Base-by-base conservation (phyloP, 2,888 invertebrate species). In the Rutpela maculata region DNA sequence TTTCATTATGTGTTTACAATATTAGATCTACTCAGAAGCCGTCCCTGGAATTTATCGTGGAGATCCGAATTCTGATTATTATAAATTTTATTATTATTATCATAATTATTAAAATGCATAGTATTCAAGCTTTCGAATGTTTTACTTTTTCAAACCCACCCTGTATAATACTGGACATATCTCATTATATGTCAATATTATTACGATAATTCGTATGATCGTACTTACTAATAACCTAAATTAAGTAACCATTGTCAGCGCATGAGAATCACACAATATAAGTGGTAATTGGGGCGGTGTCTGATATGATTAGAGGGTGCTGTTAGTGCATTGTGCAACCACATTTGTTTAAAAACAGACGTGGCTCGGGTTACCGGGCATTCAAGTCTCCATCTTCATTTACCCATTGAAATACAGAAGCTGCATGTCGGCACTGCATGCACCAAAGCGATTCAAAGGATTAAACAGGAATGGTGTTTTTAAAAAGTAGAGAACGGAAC, bases 331-430 rank as follows among this genome's bases (percentile, higher is more conserved):
- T 83, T 83, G 83, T 82, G 74, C 78, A 55, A 71, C 77, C 74
- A 80, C 83, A 82, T 80, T 82, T 83, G 83, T 83, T 83, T 83
- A 80, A 81, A 82, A 83, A 82, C 82, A 81, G 76, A 78, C 75
- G 75, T 57, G 76, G 71, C 72, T 82, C 82, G 71, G 74, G 80
- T 82, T 82, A 80, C 82, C 78, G 56, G n/a, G 80, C 78, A 76
- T 80, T 78, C 78, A 79, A 75, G 65, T 78, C 79, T 77, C 69
- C 74, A 70, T 77, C 77, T 68, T 50, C 55, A 35, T 59, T 70
- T 31, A 35, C 43, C 65, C 19, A 70, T 70, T 70, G 38, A 70
- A 69, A 60, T 38, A n/a, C 60, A 7, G 69, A 31, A 38, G 55
- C 56, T 62, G 56, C 18, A 65, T 56, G 69, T 59, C 71, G 75